Base-by-base conservation (phyloP, 2,888 invertebrate species). In the Cynaeus angustus region DNA sequence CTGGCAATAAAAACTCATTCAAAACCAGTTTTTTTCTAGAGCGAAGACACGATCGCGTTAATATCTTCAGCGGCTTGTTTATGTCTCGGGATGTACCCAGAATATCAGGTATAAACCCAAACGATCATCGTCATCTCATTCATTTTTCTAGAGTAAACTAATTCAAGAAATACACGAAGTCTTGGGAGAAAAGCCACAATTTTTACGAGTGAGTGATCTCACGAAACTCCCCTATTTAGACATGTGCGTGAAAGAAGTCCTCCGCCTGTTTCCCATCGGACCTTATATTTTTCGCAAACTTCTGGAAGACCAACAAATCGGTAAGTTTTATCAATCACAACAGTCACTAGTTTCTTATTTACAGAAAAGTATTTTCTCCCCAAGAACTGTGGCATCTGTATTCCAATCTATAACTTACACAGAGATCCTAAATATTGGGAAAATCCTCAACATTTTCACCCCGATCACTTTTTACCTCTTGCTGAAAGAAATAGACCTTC, bases 81-180 rank as follows among this genome's bases (percentile, higher is more conserved):
- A 1, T 78, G 80, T 33, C 78, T 83, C 12, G 83, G 82, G 55
- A 81, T 83, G 81, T 80, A 83, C 73, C 81, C 80, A n/a, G 77
- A 80, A 67, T 77, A 80, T 75, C 82, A 55, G 37, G 55, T 21
- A 21, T 3, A 21, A 21, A 21, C 2, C 4, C 1, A 1, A 21
- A 21, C 4, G 21, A 50, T 3, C 9, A 14, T 45, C 13, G 9
- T 45, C 3, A 10, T 10, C 45, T 10, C 8, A 45, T 12, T 10
- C 9, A 12, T 1, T 16, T 26, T 50, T 50, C 6, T 26, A 83
- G 77, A 55, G 3, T 6, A 33, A 33, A 33, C 1, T 33, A 33
- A 2, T 9, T 1, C 2, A 33, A 33, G 33, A 33, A 33, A 33
- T 33, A 33, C 33, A 33, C 7, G 33, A 7, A 33, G n/a, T 33